Percentiles rank a stretch among this genome's conserved stretches.
Evolutionary conservation across 2,113 vertebrate genomes (phyloP).

Genomic region (Mixornis gularis): DNA sequence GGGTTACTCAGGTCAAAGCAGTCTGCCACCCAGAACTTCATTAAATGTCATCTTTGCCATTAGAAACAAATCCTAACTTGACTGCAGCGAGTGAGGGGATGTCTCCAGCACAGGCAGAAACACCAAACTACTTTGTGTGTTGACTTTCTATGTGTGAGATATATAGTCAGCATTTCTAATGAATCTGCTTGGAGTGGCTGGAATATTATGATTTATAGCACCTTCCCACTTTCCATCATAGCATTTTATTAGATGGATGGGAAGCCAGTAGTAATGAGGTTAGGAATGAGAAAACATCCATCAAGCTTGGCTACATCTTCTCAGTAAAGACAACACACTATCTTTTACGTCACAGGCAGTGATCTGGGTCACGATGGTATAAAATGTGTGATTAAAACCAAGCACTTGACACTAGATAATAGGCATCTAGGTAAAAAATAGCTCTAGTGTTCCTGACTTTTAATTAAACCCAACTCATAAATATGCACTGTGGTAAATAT

Average conservation of each 20-base stretch:
- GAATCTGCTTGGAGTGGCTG: conserved; percentile 76
- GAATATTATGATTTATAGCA: conserved; percentile 84
- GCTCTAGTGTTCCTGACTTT: conserved; percentile 70
- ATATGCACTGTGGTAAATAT: conserved; percentile 75
- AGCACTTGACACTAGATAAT: conserved; percentile 80
- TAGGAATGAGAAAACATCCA: conserved; percentile 86
- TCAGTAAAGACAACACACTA: conserved; percentile 78
- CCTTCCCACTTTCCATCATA: conserved; percentile 80
- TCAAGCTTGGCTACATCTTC: conserved; percentile 79
- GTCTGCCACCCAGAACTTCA: conserved; percentile 14
- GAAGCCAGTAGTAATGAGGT: conserved; percentile 85
- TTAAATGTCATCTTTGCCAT: conserved; percentile 50
- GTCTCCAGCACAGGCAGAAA: conserved; percentile 30
- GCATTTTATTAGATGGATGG: conserved; percentile 88
- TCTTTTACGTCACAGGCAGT: conserved; percentile 77
- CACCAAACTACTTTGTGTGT: conserved; percentile 67
- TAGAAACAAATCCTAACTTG: conserved; percentile 44
- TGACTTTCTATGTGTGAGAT: conserved; percentile 74
- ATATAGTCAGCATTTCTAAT: conserved; percentile 82
- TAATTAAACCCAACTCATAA: conserved; percentile 81
- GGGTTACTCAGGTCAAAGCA: conserved; percentile 31
- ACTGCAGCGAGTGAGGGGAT: background rate
- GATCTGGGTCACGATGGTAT: conserved; percentile 80
- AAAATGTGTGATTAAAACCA: conserved; percentile 82
- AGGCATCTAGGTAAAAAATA: conserved; percentile 79